Base-by-base conservation (phyloP, 1,140 invertebrate species). In the Diabrotica virgifera region DNA sequence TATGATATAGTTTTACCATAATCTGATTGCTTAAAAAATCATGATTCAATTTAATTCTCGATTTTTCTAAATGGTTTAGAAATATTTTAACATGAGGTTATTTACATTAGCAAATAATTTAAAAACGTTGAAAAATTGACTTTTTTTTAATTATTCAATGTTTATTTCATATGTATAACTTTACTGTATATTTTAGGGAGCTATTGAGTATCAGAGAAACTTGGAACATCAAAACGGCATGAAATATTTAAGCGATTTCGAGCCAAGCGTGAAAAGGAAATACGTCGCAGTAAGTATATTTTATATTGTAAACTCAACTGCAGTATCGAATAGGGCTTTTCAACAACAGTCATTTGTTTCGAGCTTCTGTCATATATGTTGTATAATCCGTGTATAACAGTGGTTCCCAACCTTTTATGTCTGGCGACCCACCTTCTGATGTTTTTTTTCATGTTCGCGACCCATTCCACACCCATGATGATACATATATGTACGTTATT, bases 191-290 rank as follows among this genome's bases (percentile, higher is more conserved):
- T 56, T 71, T 65, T 59, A 76, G 69, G 59, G 38, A 13, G 72
- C 76, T 7, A 24, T 66, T 12, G 50, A 73, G 62, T 67, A 76
- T 64, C 73, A 75, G 50, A 70, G 71, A 52, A 57, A 74, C 54
- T 62, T 77, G 5, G 77, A 78, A 70, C 62, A 72, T 63, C 62
- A 65, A 2, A 61, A 67, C 35, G 75, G 73, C 0, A 71, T 74
- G 50, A 73, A 74, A 52, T 72, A 68, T 61, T 70, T 77, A 13
- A 69, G 64, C 53, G 63, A 76, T 38, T 68, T 65, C 58, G 75
- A 74, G 55, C 51, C 57, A 24, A 36, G 52, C 24, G 14, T 70
- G 5, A 74, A 70, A 61, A 69, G 72, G 24, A 65, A 71, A 62
- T 55, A 66, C 9, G 67, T 76, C 3, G 66, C 69, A 52, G 67